Conservation (phyloP, 2,888 invertebrate genomes). For the Scaptomyza polygonia region DNA sequence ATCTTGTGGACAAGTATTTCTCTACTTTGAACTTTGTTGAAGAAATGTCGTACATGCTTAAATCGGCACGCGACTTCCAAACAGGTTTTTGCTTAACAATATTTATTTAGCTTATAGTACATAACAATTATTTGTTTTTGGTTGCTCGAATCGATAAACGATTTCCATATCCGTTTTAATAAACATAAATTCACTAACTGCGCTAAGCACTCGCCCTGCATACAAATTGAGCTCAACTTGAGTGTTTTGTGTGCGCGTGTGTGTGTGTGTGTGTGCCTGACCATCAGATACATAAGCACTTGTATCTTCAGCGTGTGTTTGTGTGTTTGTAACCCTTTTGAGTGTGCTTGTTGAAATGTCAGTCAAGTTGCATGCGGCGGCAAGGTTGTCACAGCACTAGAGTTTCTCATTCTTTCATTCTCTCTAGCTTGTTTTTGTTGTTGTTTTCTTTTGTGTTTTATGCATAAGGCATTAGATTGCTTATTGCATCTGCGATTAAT, state of each 20-base stretch:
- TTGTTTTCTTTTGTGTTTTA: slow-evolving; percentile 26
- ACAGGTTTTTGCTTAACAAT: slow-evolving; percentile 38
- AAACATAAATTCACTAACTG: slow-evolving; percentile 54
- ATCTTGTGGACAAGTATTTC: not conserved
- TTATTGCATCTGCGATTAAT: slow-evolving; percentile 47
- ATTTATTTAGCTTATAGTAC: not conserved
- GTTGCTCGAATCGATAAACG: slow-evolving; percentile 45
- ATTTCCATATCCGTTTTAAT: slow-evolving; percentile 73
- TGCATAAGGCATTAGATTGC: slow-evolving; percentile 25
- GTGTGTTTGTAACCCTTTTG: slow-evolving; percentile 31
- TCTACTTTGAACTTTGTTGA: not conserved
- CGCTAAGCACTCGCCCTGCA: slow-evolving; percentile 52
- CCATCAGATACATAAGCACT: slow-evolving; percentile 35
- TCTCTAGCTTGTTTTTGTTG: slow-evolving; percentile 1
- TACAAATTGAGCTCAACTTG: slow-evolving; percentile 61
- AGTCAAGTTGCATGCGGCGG: slow-evolving; percentile 51
- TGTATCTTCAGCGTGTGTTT: slow-evolving; percentile 19
- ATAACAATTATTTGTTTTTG: slow-evolving; percentile 4
- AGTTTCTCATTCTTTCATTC: slow-evolving; percentile 12
- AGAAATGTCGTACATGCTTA: slow-evolving; percentile 15
- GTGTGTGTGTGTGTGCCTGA: slow-evolving; percentile 43
- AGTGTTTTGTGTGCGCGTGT: slow-evolving; percentile 38
- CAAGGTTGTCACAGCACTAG: slow-evolving; percentile 59
- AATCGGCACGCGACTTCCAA: slow-evolving; percentile 46
- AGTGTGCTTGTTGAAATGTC: slow-evolving; percentile 47